Base-by-base conservation (phyloP, 1,140 invertebrate genomes). In the Heliconius congener region DNA sequence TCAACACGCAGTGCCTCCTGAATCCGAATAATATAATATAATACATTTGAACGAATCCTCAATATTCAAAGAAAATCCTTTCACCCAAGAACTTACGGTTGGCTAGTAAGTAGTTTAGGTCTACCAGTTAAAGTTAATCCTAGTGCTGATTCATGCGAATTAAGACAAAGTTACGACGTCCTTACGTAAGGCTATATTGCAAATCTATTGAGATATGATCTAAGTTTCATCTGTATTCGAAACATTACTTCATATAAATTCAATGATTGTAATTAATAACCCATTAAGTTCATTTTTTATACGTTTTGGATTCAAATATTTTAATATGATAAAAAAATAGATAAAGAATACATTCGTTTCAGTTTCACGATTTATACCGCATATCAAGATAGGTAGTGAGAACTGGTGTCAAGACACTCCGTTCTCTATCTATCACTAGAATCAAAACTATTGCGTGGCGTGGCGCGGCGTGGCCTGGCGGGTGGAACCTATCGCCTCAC, bases 201-300 rank as follows among this genome's bases (percentile, higher is more conserved):
- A 66, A 66, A 66, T 30, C 27, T 66, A 66, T 66, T 30, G 60
- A 66, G 60, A 66, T 66, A 66, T 66, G 60, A 66, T 66, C 55
- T 57, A 57, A 57, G 55, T 23, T 23, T 23, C 55, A 57, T 57
- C 60, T 66, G 60, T n/a, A 66, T n/a, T 66, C 60, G 60, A 66
- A 66, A 66, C 27, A 1, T 66, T 66, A 66, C 60, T 66, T 66
- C 60, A 66, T n/a, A 66, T 30, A 27, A 66, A 66, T 66, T 30
- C 27, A 66, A 30, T 66, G 27, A 27, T 16, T 66, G 60, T 30
- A 66, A 66, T 66, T 30, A 66, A 13, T 66, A 66, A 66, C 0
- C 60, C 60, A 66, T 66, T 66, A 66, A 9, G 6, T 66, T 66
- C 9, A 16, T 30, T 66, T 66, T 16, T 23, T 30, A 30, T 30